These are phyloP conservation scores for Gymnorhina tibicen DNA, from an alignment of 2,113 vertebrate genomes.

Conservation along the genomic window DNA sequence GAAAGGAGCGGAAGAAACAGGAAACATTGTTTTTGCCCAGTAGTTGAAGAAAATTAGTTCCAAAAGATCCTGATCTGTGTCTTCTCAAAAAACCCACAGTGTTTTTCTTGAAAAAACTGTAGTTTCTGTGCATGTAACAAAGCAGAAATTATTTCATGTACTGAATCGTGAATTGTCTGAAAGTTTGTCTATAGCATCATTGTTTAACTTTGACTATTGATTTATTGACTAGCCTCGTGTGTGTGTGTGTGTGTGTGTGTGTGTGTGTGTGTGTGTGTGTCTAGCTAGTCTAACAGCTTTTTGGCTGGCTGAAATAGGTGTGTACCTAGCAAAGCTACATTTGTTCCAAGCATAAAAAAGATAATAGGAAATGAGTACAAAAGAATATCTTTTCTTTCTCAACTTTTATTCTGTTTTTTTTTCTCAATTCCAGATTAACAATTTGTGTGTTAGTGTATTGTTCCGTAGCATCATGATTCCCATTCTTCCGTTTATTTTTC, in stretches of 20 bases:
- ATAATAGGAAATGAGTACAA: background rate
- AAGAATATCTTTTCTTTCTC: background rate
- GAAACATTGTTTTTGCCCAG: background rate
- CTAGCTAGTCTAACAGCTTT: background rate
- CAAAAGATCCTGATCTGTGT: background rate
- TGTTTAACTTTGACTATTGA: background rate
- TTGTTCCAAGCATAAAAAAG: background rate
- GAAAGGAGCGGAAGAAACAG: background rate
- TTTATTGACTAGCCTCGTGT: background rate
- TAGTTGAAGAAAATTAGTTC: background rate
- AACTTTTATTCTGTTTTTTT: background rate
- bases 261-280: background rate
- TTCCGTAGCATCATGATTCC: background rate
- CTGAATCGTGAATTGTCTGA: background rate
- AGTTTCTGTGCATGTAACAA: background rate
- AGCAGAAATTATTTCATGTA: background rate
- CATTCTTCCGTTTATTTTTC: background rate
- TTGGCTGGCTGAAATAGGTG: background rate
- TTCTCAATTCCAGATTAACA: background rate
- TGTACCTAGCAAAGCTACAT: background rate
- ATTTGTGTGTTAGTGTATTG: background rate
- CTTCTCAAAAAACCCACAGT: background rate
- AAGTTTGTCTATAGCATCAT: background rate
- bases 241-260: background rate
- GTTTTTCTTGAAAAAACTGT: background rate